Base-by-base conservation (phyloP, 2,113 vertebrate genomes). In the Rhinolophus sinicus region DNA sequence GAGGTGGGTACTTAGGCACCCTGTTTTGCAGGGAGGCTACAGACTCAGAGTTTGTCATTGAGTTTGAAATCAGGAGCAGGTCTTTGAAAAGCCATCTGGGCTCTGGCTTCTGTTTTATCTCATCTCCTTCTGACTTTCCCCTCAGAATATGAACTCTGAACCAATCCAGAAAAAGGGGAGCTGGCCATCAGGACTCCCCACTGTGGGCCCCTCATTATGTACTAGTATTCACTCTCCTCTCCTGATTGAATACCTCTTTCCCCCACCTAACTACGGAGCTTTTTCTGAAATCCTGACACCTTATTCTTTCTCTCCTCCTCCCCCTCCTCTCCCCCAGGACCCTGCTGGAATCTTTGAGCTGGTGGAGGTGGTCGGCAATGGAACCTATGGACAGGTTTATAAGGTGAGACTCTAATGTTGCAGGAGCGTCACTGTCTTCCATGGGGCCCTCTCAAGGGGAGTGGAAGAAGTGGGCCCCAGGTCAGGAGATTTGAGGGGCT, bases 341-440 rank as follows among this genome's bases (percentile, higher is more conserved):
- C 99, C 99, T 70, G 99, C 99, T 50, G 99, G 99, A 81, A 99
- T 99, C 90, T 99, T 99, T 95, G 99, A 99, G 97, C 97, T 99
- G 97, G 99, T 99, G 96, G 99, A 99, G 96, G 99, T 99, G 93
- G 99, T 99, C 9, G 99, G 99, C 92, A 99, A 99, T 98, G 99
- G 99, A 88, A 99, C 99, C 81, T 99, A 99, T 44, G 99, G 99
- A 97, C 99, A 99, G 98, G 99, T 99, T 92, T 99, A 99, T 97
- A 99, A 99, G 99, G 99, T 99, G 75, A 97, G 97, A 72, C 38
- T 30, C 30, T 6, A 14, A 11, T 24, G 38, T 15, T 30, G 35
- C 21, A 33, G 35, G 24, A 30, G 30, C 40, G 15, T 33, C 38
- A 5, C 50, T 28, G 5, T n/a, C 52, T 30, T 30, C 56, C 15